A percentile compares a stretch with the other conserved stretches of the same genome.
phyloP scores from a whole-genome alignment of 2,888 invertebrate species.

The Coelinius sp. region DNA sequence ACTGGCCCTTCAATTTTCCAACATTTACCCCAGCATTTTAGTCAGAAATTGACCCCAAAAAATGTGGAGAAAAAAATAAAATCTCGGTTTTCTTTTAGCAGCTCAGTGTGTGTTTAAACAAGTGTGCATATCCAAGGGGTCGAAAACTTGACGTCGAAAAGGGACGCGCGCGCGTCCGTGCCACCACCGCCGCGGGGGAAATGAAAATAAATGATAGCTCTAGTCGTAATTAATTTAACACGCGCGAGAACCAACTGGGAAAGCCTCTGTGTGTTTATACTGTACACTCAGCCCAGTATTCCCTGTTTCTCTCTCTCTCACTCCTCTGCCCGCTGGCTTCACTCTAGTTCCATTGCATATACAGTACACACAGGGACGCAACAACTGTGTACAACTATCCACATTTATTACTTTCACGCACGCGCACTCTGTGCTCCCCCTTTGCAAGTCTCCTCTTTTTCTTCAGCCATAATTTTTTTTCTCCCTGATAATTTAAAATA shows the following conservation, averaged over 20 bases:
- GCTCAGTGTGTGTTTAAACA: not conserved
- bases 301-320: not conserved
- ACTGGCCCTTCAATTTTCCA: no score
- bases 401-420: constrained; percentile 27
- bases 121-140: not conserved
- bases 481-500: constrained; percentile 7
- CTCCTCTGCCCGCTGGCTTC: not conserved
- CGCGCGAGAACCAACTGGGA: constrained; percentile 41
- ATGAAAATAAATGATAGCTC: constrained; percentile 69
- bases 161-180: constrained; percentile 10
- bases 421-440: not conserved
- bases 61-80: no score
- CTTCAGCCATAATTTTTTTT: not conserved
- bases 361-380: not conserved
- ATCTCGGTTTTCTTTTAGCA: no score
- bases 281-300: not conserved
- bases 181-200: constrained; percentile 54
- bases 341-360: constrained; percentile 3
- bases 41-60: no score
- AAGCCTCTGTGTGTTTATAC: constrained; percentile 25
- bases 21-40: no score
- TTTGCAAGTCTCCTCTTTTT: constrained; percentile 10
- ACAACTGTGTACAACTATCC: constrained; percentile 10
- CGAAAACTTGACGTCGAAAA: constrained; percentile 15
- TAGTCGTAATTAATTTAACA: constrained; percentile 67